Percentiles rank a stretch among this genome's conserved stretches.
phyloP scores from a whole-genome alignment of 1,140 invertebrate genomes.

The Pararge aegeria region DNA sequence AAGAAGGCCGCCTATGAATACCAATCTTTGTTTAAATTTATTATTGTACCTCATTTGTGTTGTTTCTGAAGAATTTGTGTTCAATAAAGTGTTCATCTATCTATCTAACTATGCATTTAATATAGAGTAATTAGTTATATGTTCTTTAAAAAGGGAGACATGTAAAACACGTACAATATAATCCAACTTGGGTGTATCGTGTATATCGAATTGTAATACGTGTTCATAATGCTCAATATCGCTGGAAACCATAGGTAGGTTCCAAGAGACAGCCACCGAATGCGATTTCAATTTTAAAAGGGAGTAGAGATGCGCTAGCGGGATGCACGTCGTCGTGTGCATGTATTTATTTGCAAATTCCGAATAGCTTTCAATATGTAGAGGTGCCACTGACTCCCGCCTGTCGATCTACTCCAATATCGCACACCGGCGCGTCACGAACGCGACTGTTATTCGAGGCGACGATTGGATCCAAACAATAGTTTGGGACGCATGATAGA shows the following conservation, averaged over 20 bases:
- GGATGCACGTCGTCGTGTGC: slow-evolving; percentile 39
- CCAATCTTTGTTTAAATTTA: no score
- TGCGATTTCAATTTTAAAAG: slow-evolving; percentile 75
- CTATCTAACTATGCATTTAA: no score
- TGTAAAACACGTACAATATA: neutral
- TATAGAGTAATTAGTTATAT: no score
- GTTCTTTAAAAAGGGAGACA: no score
- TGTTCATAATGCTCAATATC: slow-evolving; percentile 11
- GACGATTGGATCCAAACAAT: slow-evolving; percentile 55
- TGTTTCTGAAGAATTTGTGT: no score
- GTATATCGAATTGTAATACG: slow-evolving; percentile 15
- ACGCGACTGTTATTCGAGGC: slow-evolving; percentile 58
- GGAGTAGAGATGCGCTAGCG: slow-evolving; percentile 53
- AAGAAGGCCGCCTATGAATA: no score
- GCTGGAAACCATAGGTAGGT: slow-evolving; percentile 48
- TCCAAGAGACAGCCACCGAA: slow-evolving; percentile 54
- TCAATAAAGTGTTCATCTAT: no score
- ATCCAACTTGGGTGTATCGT: neutral
- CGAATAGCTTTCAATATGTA: slow-evolving; percentile 77
- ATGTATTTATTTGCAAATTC: slow-evolving; percentile 78
- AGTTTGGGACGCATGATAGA: slow-evolving; percentile 58
- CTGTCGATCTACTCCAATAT: slow-evolving; percentile 75
- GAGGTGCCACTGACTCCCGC: slow-evolving; percentile 62
- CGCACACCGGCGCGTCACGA: slow-evolving; percentile 57
- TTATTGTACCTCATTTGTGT: no score